Evolutionary conservation across 2,888 invertebrate species (phyloP).

Genomic region (Axea sp.): DNA sequence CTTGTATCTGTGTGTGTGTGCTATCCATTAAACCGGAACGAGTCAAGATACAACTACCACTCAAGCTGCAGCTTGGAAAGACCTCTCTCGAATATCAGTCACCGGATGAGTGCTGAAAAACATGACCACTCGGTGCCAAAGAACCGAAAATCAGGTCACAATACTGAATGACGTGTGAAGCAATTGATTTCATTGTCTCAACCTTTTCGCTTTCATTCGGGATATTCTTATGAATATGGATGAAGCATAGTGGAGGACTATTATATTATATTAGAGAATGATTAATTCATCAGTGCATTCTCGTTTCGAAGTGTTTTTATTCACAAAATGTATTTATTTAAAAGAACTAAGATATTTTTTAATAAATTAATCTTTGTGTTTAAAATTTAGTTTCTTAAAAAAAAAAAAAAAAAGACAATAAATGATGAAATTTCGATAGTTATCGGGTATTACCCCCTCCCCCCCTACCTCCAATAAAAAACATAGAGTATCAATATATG

Average conservation of each 20-base stretch:
- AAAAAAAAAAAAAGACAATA: too few relatives aligned
- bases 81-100: slow-evolving; percentile 45
- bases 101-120: slow-evolving; percentile 54
- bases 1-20: slow-evolving; percentile 54
- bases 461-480: too few relatives aligned
- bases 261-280: slow-evolving; percentile 17
- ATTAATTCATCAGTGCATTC: slow-evolving; percentile 18
- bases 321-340: too few relatives aligned
- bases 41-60: slow-evolving; percentile 57
- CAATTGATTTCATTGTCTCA: slow-evolving; percentile 49
- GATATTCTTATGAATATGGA: slow-evolving; percentile 37
- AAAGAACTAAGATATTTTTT: too few relatives aligned
- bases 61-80: slow-evolving; percentile 41
- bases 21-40: slow-evolving; percentile 70
- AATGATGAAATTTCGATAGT: too few relatives aligned
- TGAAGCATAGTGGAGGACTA: slow-evolving; percentile 8
- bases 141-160: slow-evolving; percentile 49
- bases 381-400: too few relatives aligned
- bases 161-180: slow-evolving; percentile 35
- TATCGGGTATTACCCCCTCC: too few relatives aligned
- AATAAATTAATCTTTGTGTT: too few relatives aligned
- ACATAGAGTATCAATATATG: too few relatives aligned
- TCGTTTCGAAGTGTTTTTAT: too few relatives aligned
- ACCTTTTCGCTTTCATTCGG: slow-evolving; percentile 43
- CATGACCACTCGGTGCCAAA: slow-evolving; percentile 34